Evolutionary conservation across 2,888 invertebrate genomes (phyloP).

Genomic region (Brachypalpus laphriformis): DNA sequence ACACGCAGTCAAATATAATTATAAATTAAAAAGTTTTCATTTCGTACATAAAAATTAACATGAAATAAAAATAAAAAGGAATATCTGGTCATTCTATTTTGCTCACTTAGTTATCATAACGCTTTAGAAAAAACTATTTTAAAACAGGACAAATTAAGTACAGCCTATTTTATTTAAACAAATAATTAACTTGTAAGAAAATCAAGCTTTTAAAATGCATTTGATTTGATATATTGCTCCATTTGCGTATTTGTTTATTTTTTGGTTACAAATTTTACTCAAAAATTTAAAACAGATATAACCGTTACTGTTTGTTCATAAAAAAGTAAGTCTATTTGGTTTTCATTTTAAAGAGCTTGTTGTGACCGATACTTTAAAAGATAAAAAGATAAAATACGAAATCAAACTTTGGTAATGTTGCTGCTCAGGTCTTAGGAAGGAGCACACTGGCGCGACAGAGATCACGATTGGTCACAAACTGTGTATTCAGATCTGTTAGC

Average conservation of each 20-base stretch:
- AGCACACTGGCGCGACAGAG: too few relatives aligned
- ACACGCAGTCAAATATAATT: conserved; percentile 37
- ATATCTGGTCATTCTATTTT: conserved; percentile 43
- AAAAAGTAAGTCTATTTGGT: too few relatives aligned
- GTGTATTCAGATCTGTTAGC: too few relatives aligned
- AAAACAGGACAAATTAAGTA: not conserved
- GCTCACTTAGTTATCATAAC: conserved; percentile 5
- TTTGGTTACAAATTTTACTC: not conserved
- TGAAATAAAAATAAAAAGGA: conserved; percentile 21
- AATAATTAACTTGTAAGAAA: not conserved
- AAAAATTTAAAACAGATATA: not conserved
- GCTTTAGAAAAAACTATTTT: not conserved
- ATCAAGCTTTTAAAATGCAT: not conserved
- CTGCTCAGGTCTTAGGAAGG: too few relatives aligned
- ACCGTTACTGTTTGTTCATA: not conserved
- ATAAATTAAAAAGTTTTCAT: conserved; percentile 5
- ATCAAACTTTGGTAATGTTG: too few relatives aligned
- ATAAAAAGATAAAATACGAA: too few relatives aligned
- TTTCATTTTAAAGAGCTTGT: too few relatives aligned
- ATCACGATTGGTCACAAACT: too few relatives aligned
- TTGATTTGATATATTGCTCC: conserved; percentile 18
- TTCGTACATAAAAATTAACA: not conserved
- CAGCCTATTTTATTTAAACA: not conserved
- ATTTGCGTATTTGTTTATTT: not conserved
- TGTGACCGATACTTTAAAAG: too few relatives aligned